phyloP scores from a whole-genome alignment of 1,140 invertebrate genomes.

The Telenomus remus region DNA sequence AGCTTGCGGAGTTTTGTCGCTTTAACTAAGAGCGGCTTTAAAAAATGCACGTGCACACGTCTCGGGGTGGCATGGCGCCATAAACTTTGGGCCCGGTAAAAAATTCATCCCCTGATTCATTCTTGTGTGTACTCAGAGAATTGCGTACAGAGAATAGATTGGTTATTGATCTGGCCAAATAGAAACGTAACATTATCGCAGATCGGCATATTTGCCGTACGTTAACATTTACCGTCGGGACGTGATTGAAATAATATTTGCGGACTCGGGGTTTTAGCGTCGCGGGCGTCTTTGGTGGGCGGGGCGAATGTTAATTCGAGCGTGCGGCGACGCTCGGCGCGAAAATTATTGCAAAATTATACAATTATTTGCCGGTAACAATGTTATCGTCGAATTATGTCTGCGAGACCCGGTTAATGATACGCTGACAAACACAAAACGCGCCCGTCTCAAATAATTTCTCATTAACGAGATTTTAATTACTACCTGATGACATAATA shows the following conservation, averaged over 20 bases:
- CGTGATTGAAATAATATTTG: conserved; percentile 32
- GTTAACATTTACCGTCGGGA: conserved; percentile 22
- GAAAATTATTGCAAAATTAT: conserved; percentile 27
- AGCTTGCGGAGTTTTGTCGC: not conserved
- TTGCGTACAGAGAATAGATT: conserved; percentile 40
- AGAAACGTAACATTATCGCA: conserved; percentile 30
- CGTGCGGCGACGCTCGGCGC: not conserved
- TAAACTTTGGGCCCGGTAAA: conserved; percentile 19
- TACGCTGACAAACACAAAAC: conserved; percentile 25
- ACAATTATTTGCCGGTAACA: conserved; percentile 27
- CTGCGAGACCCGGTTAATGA: not conserved
- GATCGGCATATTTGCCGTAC: conserved; percentile 21
- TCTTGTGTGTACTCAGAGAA: conserved; percentile 24
- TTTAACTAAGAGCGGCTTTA: conserved; percentile 10
- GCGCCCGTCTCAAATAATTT: conserved; percentile 42
- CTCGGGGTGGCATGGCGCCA: conserved; percentile 2
- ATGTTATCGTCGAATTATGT: conserved; percentile 28
- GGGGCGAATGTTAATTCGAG: conserved; percentile 3
- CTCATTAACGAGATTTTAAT: conserved; percentile 57
- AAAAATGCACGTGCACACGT: conserved; percentile 20
- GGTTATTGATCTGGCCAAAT: conserved; percentile 51
- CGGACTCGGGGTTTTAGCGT: conserved; percentile 7
- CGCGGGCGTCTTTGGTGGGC: not conserved
- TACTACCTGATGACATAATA: conserved; percentile 49
- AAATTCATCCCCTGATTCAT: conserved; percentile 33